phyloP scores from a whole-genome alignment of 2,888 invertebrate genomes.

The Sinotaia quadrata region DNA sequence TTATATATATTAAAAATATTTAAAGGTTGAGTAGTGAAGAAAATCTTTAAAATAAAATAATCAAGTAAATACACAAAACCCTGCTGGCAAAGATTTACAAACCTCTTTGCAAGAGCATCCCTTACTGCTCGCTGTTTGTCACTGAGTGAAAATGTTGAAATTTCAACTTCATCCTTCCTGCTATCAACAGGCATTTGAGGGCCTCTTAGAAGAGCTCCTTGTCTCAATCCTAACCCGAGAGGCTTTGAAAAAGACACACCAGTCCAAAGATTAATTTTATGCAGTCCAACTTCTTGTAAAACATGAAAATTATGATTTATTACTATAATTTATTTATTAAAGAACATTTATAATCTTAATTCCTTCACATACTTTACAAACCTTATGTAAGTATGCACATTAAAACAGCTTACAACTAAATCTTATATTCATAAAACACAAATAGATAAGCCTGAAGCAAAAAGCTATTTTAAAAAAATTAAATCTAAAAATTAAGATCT shows the following conservation, averaged over 20 bases:
- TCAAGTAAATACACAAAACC: background rate
- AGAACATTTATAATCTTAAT: too few species aligned
- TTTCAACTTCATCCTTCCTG: slow-evolving; percentile 52
- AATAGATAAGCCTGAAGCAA: too few species aligned
- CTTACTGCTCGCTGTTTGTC: slow-evolving; percentile 58
- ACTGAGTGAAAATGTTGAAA: slow-evolving; percentile 53
- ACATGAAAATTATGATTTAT: background rate
- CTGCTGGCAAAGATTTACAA: background rate
- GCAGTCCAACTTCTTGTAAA: background rate
- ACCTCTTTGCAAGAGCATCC: slow-evolving; percentile 63
- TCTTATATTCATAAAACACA: too few species aligned
- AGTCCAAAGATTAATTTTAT: background rate
- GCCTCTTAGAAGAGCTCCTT: slow-evolving; percentile 55
- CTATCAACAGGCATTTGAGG: slow-evolving; percentile 42
- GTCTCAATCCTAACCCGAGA: slow-evolving; percentile 46
- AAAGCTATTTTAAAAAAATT: too few species aligned
- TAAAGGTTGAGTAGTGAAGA: background rate
- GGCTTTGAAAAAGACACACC: slow-evolving; percentile 28
- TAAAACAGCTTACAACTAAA: too few species aligned
- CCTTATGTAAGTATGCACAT: too few species aligned
- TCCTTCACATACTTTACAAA: too few species aligned
- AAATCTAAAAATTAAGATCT: too few species aligned
- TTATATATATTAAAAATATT: background rate
- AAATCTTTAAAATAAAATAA: background rate
- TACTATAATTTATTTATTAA: too few species aligned